Evolutionary conservation across 1,140 invertebrate genomes (phyloP).

Genomic region (Kradibia gibbosae): DNA sequence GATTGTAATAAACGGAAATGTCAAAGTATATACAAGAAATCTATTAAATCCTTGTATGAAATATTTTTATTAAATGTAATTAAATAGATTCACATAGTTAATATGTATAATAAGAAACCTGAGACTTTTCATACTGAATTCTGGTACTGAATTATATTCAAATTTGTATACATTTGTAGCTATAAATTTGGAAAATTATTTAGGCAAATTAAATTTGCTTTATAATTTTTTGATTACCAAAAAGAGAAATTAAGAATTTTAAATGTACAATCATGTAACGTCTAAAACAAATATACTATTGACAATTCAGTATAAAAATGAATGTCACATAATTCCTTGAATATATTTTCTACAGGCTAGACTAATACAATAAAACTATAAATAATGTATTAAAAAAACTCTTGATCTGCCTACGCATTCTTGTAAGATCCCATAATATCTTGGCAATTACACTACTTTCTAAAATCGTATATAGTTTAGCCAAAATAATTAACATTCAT

Average conservation of each 20-base stretch:
- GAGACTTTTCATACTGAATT: neutral
- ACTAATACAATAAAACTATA: neutral
- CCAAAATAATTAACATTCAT: neutral
- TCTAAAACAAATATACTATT: no score
- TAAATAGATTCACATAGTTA: no score
- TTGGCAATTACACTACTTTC: neutral
- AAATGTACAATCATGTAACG: no score
- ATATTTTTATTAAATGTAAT: no score
- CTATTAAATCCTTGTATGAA: no score
- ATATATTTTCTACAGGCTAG: neutral
- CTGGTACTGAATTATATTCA: no score
- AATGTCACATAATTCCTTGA: neutral
- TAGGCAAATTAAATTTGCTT: neutral
- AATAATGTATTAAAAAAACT: neutral
- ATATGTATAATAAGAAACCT: neutral
- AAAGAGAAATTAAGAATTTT: no score
- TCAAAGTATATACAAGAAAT: no score
- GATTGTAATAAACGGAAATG: no score
- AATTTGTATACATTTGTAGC: neutral
- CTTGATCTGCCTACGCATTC: neutral
- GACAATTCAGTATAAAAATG: no score
- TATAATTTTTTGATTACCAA: no score
- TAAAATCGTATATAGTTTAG: neutral
- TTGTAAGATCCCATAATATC: neutral
- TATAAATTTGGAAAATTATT: neutral